Evolutionary conservation across 1,140 invertebrate species (phyloP).

Genomic region (Tyrophagus putrescentiae): DNA sequence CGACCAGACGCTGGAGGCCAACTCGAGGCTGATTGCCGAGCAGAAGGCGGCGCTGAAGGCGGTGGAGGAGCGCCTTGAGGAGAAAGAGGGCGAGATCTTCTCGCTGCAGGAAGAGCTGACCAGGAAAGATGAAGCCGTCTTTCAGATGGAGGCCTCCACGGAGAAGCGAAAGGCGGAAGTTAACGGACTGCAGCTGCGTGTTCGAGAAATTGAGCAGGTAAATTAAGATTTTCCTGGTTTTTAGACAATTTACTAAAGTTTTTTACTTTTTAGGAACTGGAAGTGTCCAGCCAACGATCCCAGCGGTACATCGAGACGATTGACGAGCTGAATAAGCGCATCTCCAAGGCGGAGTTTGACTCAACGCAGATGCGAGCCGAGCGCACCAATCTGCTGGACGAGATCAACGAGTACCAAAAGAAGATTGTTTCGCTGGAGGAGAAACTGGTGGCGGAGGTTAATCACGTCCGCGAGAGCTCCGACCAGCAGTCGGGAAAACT

Average conservation of each 20-base stretch:
- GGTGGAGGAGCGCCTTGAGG: conserved; percentile 19
- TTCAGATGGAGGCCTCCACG: conserved; percentile 20
- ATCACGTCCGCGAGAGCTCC: neutral
- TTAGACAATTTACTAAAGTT: neutral
- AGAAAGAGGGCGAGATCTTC: conserved; percentile 18
- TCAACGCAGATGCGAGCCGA: neutral
- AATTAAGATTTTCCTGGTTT: neutral
- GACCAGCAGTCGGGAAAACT: neutral
- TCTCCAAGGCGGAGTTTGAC: conserved; percentile 13
- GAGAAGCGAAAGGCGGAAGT: conserved; percentile 21
- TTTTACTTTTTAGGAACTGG: conserved; percentile 3
- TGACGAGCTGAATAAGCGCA: conserved; percentile 24
- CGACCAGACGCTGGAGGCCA: neutral
- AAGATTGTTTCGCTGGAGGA: conserved; percentile 17
- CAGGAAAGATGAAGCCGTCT: conserved; percentile 22
- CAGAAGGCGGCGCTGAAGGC: conserved; percentile 24
- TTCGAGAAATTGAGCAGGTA: conserved; percentile 21
- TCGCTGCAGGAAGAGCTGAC: conserved; percentile 22
- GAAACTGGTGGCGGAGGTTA: conserved; percentile 17
- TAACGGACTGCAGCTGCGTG: conserved; percentile 5
- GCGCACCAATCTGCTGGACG: conserved; percentile 13
- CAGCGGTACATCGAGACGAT: conserved; percentile 20
- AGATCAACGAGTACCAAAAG: conserved; percentile 18
- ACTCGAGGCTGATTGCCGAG: conserved; percentile 16
- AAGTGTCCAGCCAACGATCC: conserved; percentile 2